Evolutionary conservation across 2,113 vertebrate species (phyloP).

Genomic region (Lucifuga dentata): DNA sequence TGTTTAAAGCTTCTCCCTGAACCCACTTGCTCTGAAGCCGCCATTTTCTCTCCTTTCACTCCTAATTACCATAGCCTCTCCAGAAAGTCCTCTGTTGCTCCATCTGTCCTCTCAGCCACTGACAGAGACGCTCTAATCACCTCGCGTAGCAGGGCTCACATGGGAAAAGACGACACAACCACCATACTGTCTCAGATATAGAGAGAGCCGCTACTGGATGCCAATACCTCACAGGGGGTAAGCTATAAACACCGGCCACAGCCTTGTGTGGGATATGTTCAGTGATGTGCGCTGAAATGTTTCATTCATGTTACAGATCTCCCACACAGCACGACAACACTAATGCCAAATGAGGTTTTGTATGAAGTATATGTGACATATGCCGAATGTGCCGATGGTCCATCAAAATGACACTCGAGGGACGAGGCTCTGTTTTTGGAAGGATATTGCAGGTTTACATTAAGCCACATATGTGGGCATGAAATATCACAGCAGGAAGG

Average conservation of each 20-base stretch:
- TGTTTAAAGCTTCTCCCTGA: constrained; percentile 77
- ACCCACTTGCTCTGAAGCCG: constrained; percentile 74
- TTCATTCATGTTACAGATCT: constrained; percentile 80
- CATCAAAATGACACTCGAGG: constrained; percentile 68
- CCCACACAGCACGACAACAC: constrained; percentile 63
- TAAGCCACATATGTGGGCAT: constrained; percentile 37
- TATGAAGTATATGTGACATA: constrained; percentile 73
- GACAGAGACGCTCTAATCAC: constrained; percentile 82
- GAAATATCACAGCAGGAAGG: constrained; percentile 48
- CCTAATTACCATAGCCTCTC: constrained; percentile 84
- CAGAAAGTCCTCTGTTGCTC: constrained; percentile 83
- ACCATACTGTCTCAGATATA: constrained; percentile 74
- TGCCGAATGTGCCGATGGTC: constrained; percentile 54
- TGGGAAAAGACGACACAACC: constrained; percentile 75
- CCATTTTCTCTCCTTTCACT: constrained; percentile 80
- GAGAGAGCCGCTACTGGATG: constrained; percentile 67
- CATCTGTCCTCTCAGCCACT: constrained; percentile 82
- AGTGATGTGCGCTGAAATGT: constrained; percentile 73
- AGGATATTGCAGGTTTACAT: constrained; percentile 54
- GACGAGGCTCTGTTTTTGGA: constrained; percentile 58
- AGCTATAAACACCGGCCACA: constrained; percentile 77
- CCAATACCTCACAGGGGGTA: constrained; percentile 78
- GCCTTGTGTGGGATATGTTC: constrained; percentile 79
- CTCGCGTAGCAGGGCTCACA: constrained; percentile 78
- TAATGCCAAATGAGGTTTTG: constrained; percentile 71